Conservation (phyloP, 2,113 vertebrate genomes). For the Ptilorrhoa leucosticta region DNA sequence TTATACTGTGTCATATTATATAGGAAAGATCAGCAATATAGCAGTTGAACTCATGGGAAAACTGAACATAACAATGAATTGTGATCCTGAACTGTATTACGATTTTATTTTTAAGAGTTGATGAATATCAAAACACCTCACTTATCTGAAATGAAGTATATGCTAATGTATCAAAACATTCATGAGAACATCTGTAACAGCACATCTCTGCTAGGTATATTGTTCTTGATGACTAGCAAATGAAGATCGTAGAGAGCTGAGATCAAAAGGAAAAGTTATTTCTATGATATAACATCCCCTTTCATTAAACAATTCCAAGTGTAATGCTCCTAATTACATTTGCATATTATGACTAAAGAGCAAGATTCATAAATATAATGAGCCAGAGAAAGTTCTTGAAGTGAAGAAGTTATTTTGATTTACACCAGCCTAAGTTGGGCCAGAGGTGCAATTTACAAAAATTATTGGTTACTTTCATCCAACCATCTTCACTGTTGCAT, state of each 20-base stretch:
- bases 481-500: constrained; percentile 22
- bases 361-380: neutral
- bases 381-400: constrained; percentile 2
- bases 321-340: neutral
- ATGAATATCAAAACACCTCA: neutral
- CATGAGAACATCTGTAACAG: neutral
- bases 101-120: neutral
- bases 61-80: neutral
- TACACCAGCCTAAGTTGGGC: neutral
- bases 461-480: constrained; percentile 51
- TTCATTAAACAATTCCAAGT: constrained; percentile 9
- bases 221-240: constrained; percentile 22
- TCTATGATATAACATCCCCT: neutral
- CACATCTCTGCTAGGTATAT: neutral
- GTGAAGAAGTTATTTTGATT: constrained; percentile 4
- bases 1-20: neutral
- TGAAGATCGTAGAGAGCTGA: neutral
- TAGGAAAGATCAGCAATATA: neutral
- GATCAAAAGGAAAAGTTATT: neutral
- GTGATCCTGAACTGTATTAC: neutral
- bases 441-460: constrained; percentile 12
- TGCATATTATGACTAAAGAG: neutral
- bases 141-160: neutral
- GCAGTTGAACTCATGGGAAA: neutral
- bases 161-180: neutral